Evolutionary conservation across 2,888 invertebrate species (phyloP).

Genomic region (Mythimna lalbum): DNA sequence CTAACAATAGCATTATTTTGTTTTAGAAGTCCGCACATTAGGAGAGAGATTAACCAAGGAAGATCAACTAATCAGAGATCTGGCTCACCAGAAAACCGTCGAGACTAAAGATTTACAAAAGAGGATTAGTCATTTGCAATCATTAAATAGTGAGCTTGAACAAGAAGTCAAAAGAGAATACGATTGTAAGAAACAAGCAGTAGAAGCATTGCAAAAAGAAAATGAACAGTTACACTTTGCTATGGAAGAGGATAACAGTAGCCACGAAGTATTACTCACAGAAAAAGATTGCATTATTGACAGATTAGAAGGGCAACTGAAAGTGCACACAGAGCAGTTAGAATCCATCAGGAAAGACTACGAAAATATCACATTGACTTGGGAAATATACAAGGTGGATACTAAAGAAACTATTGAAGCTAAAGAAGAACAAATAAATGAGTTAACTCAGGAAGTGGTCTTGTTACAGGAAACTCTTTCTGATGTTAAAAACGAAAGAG

Average conservation of each 20-base stretch:
- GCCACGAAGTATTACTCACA: conserved; percentile 71
- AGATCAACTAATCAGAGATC: conserved; percentile 54
- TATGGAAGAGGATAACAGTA: conserved; percentile 75
- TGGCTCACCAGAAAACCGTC: conserved; percentile 59
- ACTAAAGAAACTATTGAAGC: conserved; percentile 62
- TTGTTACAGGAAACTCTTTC: conserved; percentile 50
- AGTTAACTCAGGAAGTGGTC: conserved; percentile 57
- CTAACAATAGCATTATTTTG: conserved; percentile 26
- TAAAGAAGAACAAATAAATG: conserved; percentile 65
- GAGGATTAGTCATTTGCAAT: conserved; percentile 63
- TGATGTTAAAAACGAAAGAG: conserved; percentile 45
- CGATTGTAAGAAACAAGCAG: conserved; percentile 64
- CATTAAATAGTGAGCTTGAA: conserved; percentile 63
- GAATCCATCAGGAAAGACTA: conserved; percentile 69
- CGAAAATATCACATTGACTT: conserved; percentile 68
- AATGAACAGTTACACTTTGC: conserved; percentile 74
- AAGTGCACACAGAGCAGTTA: conserved; percentile 62
- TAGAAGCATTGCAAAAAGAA: conserved; percentile 71
- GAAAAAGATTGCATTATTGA: conserved; percentile 75
- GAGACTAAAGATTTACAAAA: conserved; percentile 63
- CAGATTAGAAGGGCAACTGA: conserved; percentile 70
- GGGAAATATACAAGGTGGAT: conserved; percentile 71
- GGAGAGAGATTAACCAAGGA: conserved; percentile 58
- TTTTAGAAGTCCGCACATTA: conserved; percentile 68
- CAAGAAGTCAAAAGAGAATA: conserved; percentile 67